Base-by-base conservation (phyloP, 2,797 vertebrate genomes). In the Siniperca obscura region DNA sequence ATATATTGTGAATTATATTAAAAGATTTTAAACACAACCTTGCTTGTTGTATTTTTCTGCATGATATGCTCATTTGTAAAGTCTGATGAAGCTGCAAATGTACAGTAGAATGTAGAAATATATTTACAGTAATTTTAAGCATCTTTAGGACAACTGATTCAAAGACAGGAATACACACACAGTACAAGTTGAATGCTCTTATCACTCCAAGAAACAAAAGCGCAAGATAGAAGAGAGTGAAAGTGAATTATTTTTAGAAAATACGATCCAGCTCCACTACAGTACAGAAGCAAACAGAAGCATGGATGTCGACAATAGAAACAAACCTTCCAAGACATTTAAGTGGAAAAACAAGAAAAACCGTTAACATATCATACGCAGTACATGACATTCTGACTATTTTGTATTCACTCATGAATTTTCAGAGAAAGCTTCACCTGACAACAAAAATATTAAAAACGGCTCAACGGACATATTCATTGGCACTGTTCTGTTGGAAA, bases 1-100 rank as follows among this genome's bases (percentile, higher is more conserved):
- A 94, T 85, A 95, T 95, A 94, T 94, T 95, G 95, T 96, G 93
- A 93, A 94, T 91, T 95, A 88, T 91, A 95, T 93, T 95, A 94
- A 96, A 95, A 92, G 76, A 93, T 91, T 91, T 93, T 93, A 93
- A 93, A 92, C 76, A 84, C 64, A 42, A 59, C 44, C 22, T 84
- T 60, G 72, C 7, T 71, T 17, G 0, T 56, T 76, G 12, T 5
- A 2, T 66, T 46, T 22, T 34, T 70, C 2, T 55, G 57, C 70
- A 11, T 3, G 0, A 13, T 12, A 1, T 5, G 6, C 9, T 25
- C 21, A 21, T 19, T 34, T 38, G 1, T 60, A 36, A 77, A 59
- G 30, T 70, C n/a, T 34, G 42, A 52, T 2, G 27, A 69, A 25
- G 66, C 22, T 59, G 38, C 46, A 65, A 21, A 57, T 40, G 30